These are phyloP conservation scores for Rhinella marina DNA, from an alignment of 2,797 vertebrate genomes.

Conservation along the genomic window DNA sequence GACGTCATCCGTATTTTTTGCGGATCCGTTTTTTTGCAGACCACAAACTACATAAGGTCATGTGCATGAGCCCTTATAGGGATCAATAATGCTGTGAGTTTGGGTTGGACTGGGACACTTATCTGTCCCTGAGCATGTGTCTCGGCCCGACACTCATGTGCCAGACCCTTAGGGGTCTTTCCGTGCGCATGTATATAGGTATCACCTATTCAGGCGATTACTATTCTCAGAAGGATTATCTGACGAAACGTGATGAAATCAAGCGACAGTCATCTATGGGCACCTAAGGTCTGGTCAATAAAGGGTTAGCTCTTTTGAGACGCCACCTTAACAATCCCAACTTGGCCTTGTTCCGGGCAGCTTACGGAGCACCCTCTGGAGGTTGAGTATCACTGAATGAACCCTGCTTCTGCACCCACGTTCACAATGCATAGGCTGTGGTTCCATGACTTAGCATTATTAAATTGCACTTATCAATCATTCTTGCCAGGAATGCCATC, in stretches of 20 bases:
- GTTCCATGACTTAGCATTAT: constrained; percentile 83
- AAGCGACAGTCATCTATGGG: not conserved
- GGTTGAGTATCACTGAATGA: constrained; percentile 59
- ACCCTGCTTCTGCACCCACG: constrained; percentile 73
- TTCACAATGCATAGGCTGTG: constrained; percentile 76
- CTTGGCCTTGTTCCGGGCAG: not conserved
- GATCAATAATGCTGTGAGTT: too few species aligned
- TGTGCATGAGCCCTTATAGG: too few species aligned
- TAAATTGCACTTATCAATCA: constrained; percentile 87
- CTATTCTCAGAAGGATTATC: not conserved
- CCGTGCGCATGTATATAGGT: too few species aligned
- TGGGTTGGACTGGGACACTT: too few species aligned
- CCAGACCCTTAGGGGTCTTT: too few species aligned
- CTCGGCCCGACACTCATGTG: too few species aligned
- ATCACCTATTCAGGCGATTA: not conserved
- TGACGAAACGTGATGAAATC: not conserved
- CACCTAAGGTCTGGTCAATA: not conserved
- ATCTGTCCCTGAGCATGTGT: too few species aligned
- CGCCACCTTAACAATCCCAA: not conserved
- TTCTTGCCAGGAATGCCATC: constrained; percentile 95
- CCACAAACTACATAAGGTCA: too few species aligned
- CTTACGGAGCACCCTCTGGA: not conserved
- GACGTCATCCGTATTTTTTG: too few species aligned
- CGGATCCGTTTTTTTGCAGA: too few species aligned
- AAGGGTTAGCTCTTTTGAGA: not conserved